phyloP scores from a whole-genome alignment of 2,113 vertebrate genomes.

The Sisor rabdophorus region DNA sequence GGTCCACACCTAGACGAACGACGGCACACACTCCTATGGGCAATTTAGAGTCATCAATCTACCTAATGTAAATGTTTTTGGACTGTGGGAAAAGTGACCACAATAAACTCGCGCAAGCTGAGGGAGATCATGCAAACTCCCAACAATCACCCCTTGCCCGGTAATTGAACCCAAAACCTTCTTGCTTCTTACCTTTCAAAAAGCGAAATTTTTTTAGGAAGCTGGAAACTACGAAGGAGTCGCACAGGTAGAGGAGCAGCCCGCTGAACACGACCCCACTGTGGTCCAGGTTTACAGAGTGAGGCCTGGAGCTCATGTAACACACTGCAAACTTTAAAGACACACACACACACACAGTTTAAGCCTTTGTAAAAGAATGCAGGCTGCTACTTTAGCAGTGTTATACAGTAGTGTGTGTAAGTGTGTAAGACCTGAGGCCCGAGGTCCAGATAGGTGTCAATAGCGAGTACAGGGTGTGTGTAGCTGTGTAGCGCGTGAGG shows the following conservation, averaged over 20 bases:
- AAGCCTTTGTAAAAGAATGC: background rate
- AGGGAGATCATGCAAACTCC: too few relatives aligned
- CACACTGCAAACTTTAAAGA: slow-evolving; percentile 81
- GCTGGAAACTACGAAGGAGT: slow-evolving; percentile 91
- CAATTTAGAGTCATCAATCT: too few relatives aligned
- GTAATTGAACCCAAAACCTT: too few relatives aligned
- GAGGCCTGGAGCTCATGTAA: slow-evolving; percentile 91
- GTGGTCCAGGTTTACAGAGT: slow-evolving; percentile 88
- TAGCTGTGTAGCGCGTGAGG: slow-evolving; percentile 84
- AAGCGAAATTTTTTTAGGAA: slow-evolving; percentile 92
- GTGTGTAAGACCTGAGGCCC: slow-evolving; percentile 81
- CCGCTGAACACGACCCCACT: slow-evolving; percentile 90
- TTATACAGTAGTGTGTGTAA: background rate
- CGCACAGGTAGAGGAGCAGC: slow-evolving; percentile 93
- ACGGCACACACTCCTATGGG: too few relatives aligned
- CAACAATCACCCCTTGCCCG: too few relatives aligned
- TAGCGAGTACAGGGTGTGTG: slow-evolving; percentile 84
- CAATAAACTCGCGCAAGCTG: background rate
- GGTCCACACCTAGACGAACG: too few relatives aligned
- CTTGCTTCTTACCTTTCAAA: slow-evolving; percentile 81
- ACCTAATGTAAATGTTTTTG: too few relatives aligned
- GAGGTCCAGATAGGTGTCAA: slow-evolving; percentile 95
- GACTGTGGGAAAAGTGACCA: too few relatives aligned
- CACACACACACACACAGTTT: slow-evolving; percentile 22
- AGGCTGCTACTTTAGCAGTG: background rate